phyloP scores from a whole-genome alignment of 2,113 vertebrate species.

The Zosterops borbonicus region DNA sequence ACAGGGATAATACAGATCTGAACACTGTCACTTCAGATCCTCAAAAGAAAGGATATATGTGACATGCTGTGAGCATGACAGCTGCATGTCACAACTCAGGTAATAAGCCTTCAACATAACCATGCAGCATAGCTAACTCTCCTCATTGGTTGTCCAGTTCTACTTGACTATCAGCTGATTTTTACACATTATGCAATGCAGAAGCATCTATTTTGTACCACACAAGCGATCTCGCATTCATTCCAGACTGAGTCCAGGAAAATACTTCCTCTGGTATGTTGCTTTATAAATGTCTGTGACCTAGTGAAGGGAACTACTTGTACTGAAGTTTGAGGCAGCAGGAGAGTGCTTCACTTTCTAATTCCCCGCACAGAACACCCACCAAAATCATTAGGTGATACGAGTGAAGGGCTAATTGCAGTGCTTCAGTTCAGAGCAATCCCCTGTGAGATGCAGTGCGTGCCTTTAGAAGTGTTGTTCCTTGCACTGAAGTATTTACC shows the following conservation, averaged over 20 bases:
- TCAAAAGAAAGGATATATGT: background rate
- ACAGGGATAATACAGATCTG: background rate
- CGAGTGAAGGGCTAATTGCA: background rate
- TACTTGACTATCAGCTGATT: background rate
- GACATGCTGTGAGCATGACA: background rate
- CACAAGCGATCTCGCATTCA: rapidly evolving
- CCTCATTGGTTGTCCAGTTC: background rate
- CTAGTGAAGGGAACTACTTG: background rate
- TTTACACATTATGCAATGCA: background rate
- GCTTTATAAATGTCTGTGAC: background rate
- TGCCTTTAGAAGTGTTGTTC: background rate
- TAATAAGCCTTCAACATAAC: background rate
- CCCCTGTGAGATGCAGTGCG: background rate
- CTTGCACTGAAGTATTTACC: constrained; percentile 24
- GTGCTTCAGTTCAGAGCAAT: background rate
- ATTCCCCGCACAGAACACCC: background rate
- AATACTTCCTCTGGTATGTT: rapidly evolving
- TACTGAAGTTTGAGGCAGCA: background rate
- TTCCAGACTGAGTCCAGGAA: background rate
- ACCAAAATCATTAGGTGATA: background rate
- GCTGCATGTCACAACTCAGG: background rate
- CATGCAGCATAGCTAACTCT: background rate
- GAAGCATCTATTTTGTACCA: background rate
- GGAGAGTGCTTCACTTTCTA: background rate
- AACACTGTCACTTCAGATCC: background rate